Base-by-base conservation (phyloP, 1,140 invertebrate species). In the Apis dorsata region DNA sequence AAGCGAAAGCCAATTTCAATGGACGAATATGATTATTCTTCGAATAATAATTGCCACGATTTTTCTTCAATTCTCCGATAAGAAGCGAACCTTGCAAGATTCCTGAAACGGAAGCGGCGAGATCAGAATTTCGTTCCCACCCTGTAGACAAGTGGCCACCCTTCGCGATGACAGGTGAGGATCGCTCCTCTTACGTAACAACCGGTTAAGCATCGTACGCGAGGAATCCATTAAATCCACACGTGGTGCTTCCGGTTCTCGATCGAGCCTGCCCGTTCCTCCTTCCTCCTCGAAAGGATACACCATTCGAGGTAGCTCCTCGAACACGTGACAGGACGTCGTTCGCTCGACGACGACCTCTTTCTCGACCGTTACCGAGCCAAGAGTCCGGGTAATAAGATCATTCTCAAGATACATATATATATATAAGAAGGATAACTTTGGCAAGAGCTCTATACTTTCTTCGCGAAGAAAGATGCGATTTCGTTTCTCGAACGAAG, bases 301-400 rank as follows among this genome's bases (percentile, higher is more conserved):
- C 68, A 69, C 51, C 60, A 24, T 24, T 3, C 34, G 4, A 44
- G 34, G 24, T 34, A 9, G 19, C 63, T 79, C 44, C 69, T 82
- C 53, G 80, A 88, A 88, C 89, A 90, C 90, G 90, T 90, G 89
- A 80, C 89, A 90, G 90, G 90, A 90, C 85, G 83, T 89, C 88
- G 11, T 90, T 86, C 83, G 17, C 65, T 65, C 34, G 19, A 59
- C 24, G 57, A 59, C 73, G 44, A 57, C 62, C 17, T 65, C 70
- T 65, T 24, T 76, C n/a, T 1, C 28, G 44, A 53, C 9, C 24
- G 71, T 74, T 75, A 28, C 34, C 44, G 11, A 49, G 13, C 12
- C 10, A 11, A 49, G 19, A 12, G 57, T 60, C 28, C 9, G 34
- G 7, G 17, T 49, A 74, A 74, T 60, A 74, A 74, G 34, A 60